Evolutionary conservation across 2,888 invertebrate genomes (phyloP), one percentile per base, ranked within the genome.

Genomic region (Meghimatium bilineatum): DNA sequence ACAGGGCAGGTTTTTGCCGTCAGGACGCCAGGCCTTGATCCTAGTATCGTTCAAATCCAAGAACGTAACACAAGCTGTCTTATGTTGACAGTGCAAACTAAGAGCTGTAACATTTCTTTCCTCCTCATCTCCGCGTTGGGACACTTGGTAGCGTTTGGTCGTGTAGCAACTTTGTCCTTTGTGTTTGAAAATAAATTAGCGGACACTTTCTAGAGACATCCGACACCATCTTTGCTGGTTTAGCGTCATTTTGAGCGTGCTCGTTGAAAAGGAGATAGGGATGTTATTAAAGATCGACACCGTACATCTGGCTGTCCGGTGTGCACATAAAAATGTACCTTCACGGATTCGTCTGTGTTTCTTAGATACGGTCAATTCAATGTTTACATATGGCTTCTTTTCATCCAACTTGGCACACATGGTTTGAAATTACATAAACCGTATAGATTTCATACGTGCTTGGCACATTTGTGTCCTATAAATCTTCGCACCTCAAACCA

Each of bases 161-260:
- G 80, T 66, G 84, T 84, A 84, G 84, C 84, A 84, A 84, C 84
- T 84, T 84, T 84, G 84, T 84, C 49, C 80, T 74, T 80, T 80
- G 84, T 84, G 78, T 84, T 84, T 84, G 84, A 84, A 80, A 84
- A 84, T 84, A 84, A 84, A 84, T 84, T 84, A 84, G 84, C 84
- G 78, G 66, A 63, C 84, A 84, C 84, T 84, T 84, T 84, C 84
- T 80, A 84, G 38, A 52, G 84, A 66, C 75, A 84, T 36, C 84
- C 32, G 74, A 84, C 75, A 80, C 84, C 75, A 56, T 84, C 80
- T 84, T 67, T 52, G 67, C 66, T 56, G 84, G 79, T 75, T 84
- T 80, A 84, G 75, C 84, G 75, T 80, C 75, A 71, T 74, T 74
- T 83, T 75, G 84, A 80, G 80, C 84, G 84, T 84, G 84, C 66